phyloP scores from a whole-genome alignment of 2,797 vertebrate species.

The Microcaecilia unicolor region DNA sequence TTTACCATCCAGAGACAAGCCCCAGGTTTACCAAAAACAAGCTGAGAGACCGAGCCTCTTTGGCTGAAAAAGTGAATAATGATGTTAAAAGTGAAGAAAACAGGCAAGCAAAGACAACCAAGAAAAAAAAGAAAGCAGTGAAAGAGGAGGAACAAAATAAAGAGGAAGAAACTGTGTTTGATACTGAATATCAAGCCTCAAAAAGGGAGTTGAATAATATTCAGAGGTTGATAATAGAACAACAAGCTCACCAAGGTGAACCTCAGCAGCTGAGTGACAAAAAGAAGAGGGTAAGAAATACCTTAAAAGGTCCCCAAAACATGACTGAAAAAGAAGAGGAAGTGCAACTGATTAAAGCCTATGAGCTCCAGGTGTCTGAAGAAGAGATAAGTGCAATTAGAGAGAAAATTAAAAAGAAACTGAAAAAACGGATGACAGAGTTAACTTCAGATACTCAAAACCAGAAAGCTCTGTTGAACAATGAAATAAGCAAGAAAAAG shows the following conservation, averaged over 20 bases:
- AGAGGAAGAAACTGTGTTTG: constrained; percentile 31
- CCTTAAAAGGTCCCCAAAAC: constrained; percentile 37
- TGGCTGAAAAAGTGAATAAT: constrained; percentile 59
- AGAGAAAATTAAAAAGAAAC: constrained; percentile 56
- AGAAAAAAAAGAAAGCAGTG: constrained; percentile 57
- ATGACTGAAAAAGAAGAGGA: constrained; percentile 53
- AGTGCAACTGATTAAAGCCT: constrained; percentile 62
- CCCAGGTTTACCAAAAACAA: constrained; percentile 68
- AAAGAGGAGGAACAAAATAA: constrained; percentile 35
- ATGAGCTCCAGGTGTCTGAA: constrained; percentile 70
- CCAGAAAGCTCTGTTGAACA: constrained; percentile 48
- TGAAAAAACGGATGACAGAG: constrained; percentile 51
- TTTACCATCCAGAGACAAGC: constrained; percentile 55
- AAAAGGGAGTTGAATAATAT: constrained; percentile 28
- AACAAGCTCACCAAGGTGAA: constrained; percentile 22
- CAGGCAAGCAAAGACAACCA: constrained; percentile 41
- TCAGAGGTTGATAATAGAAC: constrained; percentile 34
- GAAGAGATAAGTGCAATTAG: constrained; percentile 65
- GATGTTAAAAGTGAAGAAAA: constrained; percentile 44
- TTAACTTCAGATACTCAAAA: constrained; percentile 34
- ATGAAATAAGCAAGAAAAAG: constrained; percentile 66
- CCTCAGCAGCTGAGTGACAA: constrained; percentile 21
- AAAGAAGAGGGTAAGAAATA: constrained; percentile 44
- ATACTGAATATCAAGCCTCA: constrained; percentile 19
- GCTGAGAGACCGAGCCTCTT: constrained; percentile 46